Percentiles rank a stretch among this genome's conserved stretches.
Evolutionary conservation across 2,797 vertebrate genomes (phyloP).

Genomic region (Pelodytes ibericus): DNA sequence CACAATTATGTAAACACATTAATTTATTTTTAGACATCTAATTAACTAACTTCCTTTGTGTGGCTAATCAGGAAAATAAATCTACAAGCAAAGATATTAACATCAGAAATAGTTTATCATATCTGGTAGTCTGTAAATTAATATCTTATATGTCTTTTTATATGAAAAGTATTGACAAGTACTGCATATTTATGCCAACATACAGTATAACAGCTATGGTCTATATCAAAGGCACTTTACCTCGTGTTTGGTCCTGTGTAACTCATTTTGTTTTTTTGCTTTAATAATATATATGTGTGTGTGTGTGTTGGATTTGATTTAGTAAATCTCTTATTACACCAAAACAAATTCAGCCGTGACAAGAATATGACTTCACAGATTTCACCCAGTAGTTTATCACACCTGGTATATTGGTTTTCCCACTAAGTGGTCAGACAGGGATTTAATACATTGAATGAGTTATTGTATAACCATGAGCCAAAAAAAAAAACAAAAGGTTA

Average conservation of each 20-base stretch:
- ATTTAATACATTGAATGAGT: conserved; percentile 42
- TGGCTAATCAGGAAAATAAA: no score
- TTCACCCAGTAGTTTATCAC: conserved; percentile 23
- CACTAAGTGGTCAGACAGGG: conserved; percentile 33
- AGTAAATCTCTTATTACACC: not conserved
- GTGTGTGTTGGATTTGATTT: not conserved
- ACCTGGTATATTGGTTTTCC: conserved; percentile 34
- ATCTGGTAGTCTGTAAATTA: no score
- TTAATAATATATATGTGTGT: not conserved
- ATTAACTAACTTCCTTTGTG: no score
- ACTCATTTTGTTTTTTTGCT: not conserved
- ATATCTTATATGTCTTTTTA: no score
- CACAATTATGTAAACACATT: no score
- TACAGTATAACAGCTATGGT: no score
- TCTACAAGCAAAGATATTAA: no score
- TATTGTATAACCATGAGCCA: conserved; percentile 41
- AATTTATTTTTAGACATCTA: no score
- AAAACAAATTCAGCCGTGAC: conserved; percentile 26
- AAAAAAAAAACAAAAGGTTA: conserved; percentile 44
- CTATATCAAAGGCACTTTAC: not conserved
- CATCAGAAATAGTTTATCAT: no score
- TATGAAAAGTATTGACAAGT: no score
- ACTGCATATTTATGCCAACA: no score
- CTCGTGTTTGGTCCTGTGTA: not conserved
- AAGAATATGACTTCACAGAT: conserved; percentile 28